Base-by-base conservation (phyloP, 2,888 invertebrate genomes). In the Cataglyphis albicans region DNA sequence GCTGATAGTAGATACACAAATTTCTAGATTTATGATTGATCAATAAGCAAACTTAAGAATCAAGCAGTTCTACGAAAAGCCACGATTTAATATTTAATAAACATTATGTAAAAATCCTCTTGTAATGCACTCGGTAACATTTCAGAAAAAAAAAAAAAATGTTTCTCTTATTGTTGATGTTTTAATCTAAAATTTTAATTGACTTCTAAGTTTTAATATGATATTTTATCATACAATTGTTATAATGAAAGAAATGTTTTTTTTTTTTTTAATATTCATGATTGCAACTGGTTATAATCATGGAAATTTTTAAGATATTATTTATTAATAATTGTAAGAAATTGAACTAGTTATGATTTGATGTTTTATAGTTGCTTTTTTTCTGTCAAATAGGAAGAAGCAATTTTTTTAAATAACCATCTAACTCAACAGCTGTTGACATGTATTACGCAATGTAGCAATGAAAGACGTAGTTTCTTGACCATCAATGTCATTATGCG, bases 361-460 rank as follows among this genome's bases (percentile, higher is more conserved):
- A 0, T 41, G 7, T n/a, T 48, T 18, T 59, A 18, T 18, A 41
- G 10, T n/a, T 57, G 10, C 9, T 12, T 18, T 38, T 32, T n/a
- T 21, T 21, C 18, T 59, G 1, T 41, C 3, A 18, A 6, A 59
- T 2, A 6, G 4, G 0, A 41, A n/a, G 25, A 74, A 55, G 15
- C 18, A 29, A n/a, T 7, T 74, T 44, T 64, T 48, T n/a, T 0
- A 38, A 72, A 1, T n/a, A 0, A 29, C 0, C 10, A n/a, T 61
- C 0, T 10, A 74, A 74, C 18, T 44, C 35, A 44, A 41, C 55
- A 15, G 9, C 32, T 52, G 1, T 32, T 10, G 2, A 10, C 10
- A 32, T 74, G n/a, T 74, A 35, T 48, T 74, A 63, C 5, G 32
- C 9, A 61, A 72, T 25, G 9, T 41, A 48, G 1, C 21, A 32